Percentiles rank a stretch among this genome's conserved stretches.
Conservation (phyloP, 2,797 vertebrate genomes). For the Pseudomugil tenellus region DNA sequence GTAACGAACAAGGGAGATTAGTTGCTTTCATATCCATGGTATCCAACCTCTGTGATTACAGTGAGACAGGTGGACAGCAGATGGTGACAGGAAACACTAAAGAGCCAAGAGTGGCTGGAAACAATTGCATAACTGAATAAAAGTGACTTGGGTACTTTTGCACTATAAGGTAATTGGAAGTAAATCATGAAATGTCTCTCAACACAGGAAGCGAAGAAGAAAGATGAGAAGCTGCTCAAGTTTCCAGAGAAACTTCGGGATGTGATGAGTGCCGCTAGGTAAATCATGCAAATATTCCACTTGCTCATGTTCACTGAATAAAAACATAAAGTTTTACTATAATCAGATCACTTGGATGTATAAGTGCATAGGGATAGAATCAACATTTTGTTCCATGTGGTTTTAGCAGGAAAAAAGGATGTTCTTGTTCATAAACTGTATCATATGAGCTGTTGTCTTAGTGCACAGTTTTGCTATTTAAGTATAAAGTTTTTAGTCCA, state of each 20-base stretch:
- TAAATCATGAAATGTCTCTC: constrained; percentile 4
- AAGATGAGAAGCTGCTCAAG: constrained; percentile 89
- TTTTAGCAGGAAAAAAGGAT: not conserved
- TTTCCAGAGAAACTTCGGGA: constrained; percentile 92
- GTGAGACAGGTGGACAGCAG: constrained; percentile 51
- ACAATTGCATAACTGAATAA: constrained; percentile 39
- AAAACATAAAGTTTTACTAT: not conserved
- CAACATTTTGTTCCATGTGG: not conserved
- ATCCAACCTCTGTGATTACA: constrained; percentile 14
- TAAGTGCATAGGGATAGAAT: not conserved
- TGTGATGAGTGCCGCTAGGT: constrained; percentile 93
- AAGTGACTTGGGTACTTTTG: not conserved
- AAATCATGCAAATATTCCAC: constrained; percentile 37
- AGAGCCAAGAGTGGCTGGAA: constrained; percentile 32
- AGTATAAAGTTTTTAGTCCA: not conserved
- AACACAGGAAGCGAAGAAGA: constrained; percentile 95
- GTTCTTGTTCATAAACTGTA: not conserved
- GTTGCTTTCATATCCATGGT: constrained; percentile 3
- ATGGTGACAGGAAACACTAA: constrained; percentile 59
- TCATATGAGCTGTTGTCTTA: not conserved
- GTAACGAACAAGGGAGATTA: not conserved
- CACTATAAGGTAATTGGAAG: constrained; percentile 3
- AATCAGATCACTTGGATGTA: not conserved
- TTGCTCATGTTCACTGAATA: not conserved
- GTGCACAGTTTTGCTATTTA: not conserved